Base-by-base conservation (phyloP, 2,797 vertebrate species). In the Valencia hispanica region DNA sequence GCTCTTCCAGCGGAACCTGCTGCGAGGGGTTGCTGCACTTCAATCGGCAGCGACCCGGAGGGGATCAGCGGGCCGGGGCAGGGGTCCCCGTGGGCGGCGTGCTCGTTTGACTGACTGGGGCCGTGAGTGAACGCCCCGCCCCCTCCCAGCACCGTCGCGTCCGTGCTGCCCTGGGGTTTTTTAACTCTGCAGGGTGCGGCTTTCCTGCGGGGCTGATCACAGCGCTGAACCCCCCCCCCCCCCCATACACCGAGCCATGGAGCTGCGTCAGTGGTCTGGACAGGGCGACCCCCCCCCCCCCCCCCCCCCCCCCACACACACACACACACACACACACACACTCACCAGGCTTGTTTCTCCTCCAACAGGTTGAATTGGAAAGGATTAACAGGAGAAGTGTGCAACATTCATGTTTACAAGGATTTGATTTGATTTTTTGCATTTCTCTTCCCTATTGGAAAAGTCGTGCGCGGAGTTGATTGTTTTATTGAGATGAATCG, bases 1-100 rank as follows among this genome's bases (percentile, higher is more conserved):
- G 78, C 87, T 85, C 89, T 85, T 86, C 80, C 79, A 82, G 72
- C 69, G 85, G 83, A n/a, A 22, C 95, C 93, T 75, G 93, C 93
- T 87, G 94, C 2, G 93, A 88, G 90, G 87, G 89, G 91, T 91
- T 88, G 91, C 87, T 86, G 79, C 89, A 93, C 93, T 94, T 96
- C 94, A 96, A 95, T 95, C 88, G 86, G 78, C 83, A 27, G 84
- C 88, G 83, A 79, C 84, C 17, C 79, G 86, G 89, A 82, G 73
- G 84, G 89, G 84, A 84, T 68, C 87, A 85, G 81, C 77, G 75
- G 83, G 87, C 89, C 92, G 87, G 85, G 81, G 75, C 82, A 79
- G 84, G 83, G 77, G 79, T 51, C 94, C 79, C 94, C 34, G 87
- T 90, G 91, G 94, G 94, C 92, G 88, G 89, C 88, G 25, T 65